Evolutionary conservation across 1,140 invertebrate genomes (phyloP), one percentile per base, ranked within the genome.

Genomic region (Vanessa atalanta): DNA sequence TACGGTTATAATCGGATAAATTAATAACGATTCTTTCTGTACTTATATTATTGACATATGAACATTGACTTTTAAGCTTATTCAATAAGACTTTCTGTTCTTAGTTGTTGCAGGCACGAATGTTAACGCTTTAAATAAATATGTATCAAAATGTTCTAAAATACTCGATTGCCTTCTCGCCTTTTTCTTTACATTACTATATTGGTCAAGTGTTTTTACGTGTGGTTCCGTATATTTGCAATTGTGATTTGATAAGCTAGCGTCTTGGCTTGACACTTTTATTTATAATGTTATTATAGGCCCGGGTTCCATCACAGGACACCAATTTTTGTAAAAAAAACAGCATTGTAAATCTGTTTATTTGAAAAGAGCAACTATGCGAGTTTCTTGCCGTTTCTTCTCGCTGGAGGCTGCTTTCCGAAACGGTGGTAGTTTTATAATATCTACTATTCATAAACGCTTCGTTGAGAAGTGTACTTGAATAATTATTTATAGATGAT

Each of bases 41-140:
- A 75, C 73, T 75, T 70, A 76, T 68, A 79, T 79, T 76, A 77
- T 80, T 78, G 81, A 77, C 77, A 79, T 75, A 73, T 77, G 78
- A 81, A 73, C 74, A 76, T 77, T 79, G 78, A 79, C 80, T 79
- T 79, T 79, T 82, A 79, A 75, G 65, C 73, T 76, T 72, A 76
- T 79, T 76, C 78, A 77, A 77, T 79, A 70, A 61, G 63, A 74
- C 80, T 82, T 82, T 82, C 79, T 73, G 78, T 75, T 77, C 57
- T 15, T 65, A n/a, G 26, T 61, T 37, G 23, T 70, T 61, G 37
- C 16, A 47, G 47, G 68, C 50, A 51, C 20, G 31, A 65, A 69
- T 75, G 67, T 75, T 70, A 75, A 65, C 73, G 70, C 63, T 70
- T 74, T 47, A 67, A 43, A 43, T 74, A 75, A 70, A 70, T 57